These are phyloP conservation scores for Leptonema lineaticorne DNA, from an alignment of 1,140 invertebrate species.

Conservation along the genomic window DNA sequence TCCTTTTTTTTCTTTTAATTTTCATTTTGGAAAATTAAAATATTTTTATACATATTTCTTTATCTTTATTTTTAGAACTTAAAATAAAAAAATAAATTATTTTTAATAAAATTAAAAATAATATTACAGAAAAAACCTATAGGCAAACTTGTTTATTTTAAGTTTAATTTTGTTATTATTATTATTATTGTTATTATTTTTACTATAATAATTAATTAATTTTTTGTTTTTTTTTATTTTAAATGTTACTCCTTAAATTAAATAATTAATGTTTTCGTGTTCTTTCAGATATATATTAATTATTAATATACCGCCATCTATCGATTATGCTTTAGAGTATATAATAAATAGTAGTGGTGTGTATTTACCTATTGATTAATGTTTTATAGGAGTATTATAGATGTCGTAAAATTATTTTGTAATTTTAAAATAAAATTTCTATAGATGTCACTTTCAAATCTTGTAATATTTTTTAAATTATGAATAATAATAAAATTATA, in stretches of 20 bases:
- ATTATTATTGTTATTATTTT: neutral
- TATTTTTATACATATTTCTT: slow-evolving; percentile 1
- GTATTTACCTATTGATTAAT: too few relatives aligned
- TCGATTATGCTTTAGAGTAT: too few relatives aligned
- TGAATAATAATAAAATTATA: too few relatives aligned
- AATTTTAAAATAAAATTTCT: too few relatives aligned
- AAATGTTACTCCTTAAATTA: too few relatives aligned
- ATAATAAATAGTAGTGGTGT: too few relatives aligned
- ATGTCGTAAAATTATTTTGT: too few relatives aligned
- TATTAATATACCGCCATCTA: too few relatives aligned
- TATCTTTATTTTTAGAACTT: neutral
- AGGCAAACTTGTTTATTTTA: neutral
- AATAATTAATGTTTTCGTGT: neutral
- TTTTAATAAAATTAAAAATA: slow-evolving; percentile 11
- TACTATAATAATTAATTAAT: neutral
- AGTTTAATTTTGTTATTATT: neutral
- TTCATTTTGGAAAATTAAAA: neutral
- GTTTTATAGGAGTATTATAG: too few relatives aligned
- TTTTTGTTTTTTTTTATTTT: neutral
- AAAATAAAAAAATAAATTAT: neutral
- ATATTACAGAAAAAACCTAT: neutral
- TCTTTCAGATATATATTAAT: too few relatives aligned
- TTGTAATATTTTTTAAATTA: too few relatives aligned
- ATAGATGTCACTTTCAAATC: too few relatives aligned
- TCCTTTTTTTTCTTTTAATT: slow-evolving; percentile 43